Base-by-base conservation (phyloP, 1,140 invertebrate species). In the Trissolcus basalis region DNA sequence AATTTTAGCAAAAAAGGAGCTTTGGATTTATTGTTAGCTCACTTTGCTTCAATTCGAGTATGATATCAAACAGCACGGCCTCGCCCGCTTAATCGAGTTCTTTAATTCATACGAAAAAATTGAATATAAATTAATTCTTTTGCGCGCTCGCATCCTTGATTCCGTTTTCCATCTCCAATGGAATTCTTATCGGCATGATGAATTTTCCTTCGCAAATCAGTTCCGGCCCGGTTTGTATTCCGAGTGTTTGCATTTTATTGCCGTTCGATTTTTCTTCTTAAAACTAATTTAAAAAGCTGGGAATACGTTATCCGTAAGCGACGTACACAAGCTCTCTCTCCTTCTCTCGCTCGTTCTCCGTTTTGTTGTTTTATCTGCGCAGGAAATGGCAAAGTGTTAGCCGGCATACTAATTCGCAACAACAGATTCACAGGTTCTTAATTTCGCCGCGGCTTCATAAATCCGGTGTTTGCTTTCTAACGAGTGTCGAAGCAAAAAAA, bases 361-460 rank as follows among this genome's bases (percentile, higher is more conserved):
- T 59, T 54, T 54, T 65, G 44, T 65, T 61, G 39, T 43, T 78
- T 64, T 73, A 71, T 65, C 60, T 58, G 55, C 61, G 55, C 59
- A 67, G 70, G 61, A 74, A 81, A 78, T 69, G 69, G 73, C 71
- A 61, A 81, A 69, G 80, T 78, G 82, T 83, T 82, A 80, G 78
- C 54, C 70, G 77, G 85, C 84, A 86, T 86, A 86, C 85, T 86
- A 86, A 86, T 85, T 85, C 83, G 80, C 79, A 73, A 83, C 84
- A 79, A 83, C 83, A 81, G 82, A 85, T 85, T 85, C 83, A 82
- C 83, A 83, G 83, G 78, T 86, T 83, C 83, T 86, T 85, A 84
- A 86, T 86, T 86, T 85, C 81, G 78, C 61, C 67, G 73, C 68
- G 15, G 82, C 81, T 79, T 85, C 81, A 86, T 84, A 85, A 84